Evolutionary conservation across 2,888 invertebrate species (phyloP), one percentile per base, ranked within the genome.

Genomic region (Nasonia oneida): DNA sequence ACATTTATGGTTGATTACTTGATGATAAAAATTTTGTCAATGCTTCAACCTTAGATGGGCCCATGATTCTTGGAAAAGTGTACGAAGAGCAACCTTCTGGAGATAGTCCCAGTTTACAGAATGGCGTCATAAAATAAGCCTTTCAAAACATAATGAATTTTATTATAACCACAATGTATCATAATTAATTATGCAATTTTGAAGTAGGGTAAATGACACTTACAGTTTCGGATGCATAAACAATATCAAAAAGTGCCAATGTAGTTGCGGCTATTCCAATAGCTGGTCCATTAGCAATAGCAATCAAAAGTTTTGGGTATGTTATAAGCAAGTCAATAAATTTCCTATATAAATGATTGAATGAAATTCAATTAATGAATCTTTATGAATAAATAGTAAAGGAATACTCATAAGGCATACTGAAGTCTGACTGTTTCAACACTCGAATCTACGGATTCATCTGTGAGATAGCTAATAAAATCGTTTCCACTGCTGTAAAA

Each of bases 201-300:
- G 10, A 23, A 61, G 29, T 61, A 37, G 37, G 12, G 10, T 29
- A 39, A 42, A 37, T 50, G 47, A 42, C 33, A 80, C 75, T 86
- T 93, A 97, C 98, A 93, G 94, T 96, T 89, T 98, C 97, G n/a
- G 96, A 95, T 81, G 98, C 97, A 94, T 97, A 98, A 10, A 98
- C 96, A 84, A 97, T 94, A 94, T 99, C 99, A 94, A 96, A 98
- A 1, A 99, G 94, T 0, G 96, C 96, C 79, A 98, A 94, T 14
- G 97, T 96, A 0, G 99, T 99, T 3, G 96, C 96, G 70, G 96
- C 96, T 89, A 99, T 96, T 42, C 99, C 99, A 89, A 99, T 96
- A 18, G 98, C 98, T 70, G 98, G 98, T 1, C 99, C 99, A 94
- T 99, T 99, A 0, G 99, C 96, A 85, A 98, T 94, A 18, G 97